These are phyloP conservation scores for Arctia plantaginis DNA, from an alignment of 2,888 invertebrate species.

Conservation along the genomic window DNA sequence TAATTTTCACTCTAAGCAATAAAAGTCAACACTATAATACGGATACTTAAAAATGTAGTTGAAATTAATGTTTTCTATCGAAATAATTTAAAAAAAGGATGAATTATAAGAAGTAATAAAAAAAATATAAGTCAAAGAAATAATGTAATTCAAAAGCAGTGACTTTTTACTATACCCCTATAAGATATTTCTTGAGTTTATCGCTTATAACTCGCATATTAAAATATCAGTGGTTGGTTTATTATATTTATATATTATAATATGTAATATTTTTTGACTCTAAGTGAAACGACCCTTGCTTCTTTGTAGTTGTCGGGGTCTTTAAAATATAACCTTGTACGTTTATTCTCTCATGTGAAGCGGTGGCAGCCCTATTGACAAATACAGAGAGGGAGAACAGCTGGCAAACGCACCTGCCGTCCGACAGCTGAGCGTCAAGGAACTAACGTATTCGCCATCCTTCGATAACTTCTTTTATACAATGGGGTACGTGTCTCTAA, in stretches of 20 bases:
- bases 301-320: too few relatives aligned
- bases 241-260: too few relatives aligned
- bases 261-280: background rate
- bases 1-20: background rate
- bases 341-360: background rate
- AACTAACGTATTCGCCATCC: slow-evolving; percentile 29
- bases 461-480: slow-evolving; percentile 24
- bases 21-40: background rate
- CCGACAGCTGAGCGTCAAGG: slow-evolving; percentile 51
- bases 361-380: slow-evolving; percentile 8
- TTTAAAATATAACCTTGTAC: background rate
- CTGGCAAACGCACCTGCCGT: slow-evolving; percentile 61
- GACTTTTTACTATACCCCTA: background rate
- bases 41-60: too few relatives aligned
- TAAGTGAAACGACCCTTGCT: background rate
- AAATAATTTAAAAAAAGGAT: too few relatives aligned
- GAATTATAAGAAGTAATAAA: too few relatives aligned
- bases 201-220: background rate
- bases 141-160: background rate
- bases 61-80: too few relatives aligned
- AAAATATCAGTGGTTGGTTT: too few relatives aligned
- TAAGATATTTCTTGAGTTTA: background rate
- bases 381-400: slow-evolving; percentile 44
- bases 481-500: background rate
- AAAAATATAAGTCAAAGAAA: background rate